Percentiles rank a stretch among this genome's conserved stretches.
These are phyloP conservation scores for Temnothorax ravouxi DNA, from an alignment of 2,888 invertebrate species.

Conservation along the genomic window DNA sequence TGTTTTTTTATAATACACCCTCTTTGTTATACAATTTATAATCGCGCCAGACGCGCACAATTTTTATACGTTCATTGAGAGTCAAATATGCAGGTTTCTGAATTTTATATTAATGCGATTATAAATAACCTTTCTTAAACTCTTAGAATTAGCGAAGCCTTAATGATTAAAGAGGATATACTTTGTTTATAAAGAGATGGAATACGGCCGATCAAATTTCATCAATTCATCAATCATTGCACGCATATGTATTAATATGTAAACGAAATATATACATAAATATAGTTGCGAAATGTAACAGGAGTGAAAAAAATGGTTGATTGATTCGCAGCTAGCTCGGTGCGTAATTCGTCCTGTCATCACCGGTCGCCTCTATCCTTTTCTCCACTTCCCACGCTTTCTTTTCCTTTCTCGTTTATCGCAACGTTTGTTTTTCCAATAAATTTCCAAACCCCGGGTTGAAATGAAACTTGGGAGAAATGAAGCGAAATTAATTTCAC, in stretches of 20 bases:
- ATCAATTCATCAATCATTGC: slow-evolving; percentile 7
- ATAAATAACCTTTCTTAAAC: background rate
- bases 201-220: background rate
- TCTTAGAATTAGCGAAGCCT: background rate
- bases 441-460: slow-evolving; percentile 60
- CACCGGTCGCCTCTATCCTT: slow-evolving; percentile 7
- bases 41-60: background rate
- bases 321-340: slow-evolving; percentile 36
- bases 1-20: slow-evolving; percentile 11
- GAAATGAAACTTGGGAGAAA: slow-evolving; percentile 64
- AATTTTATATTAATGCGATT: slow-evolving; percentile 12
- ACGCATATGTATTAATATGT: slow-evolving; percentile 6
- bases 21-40: background rate
- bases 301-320: slow-evolving; percentile 41
- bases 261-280: slow-evolving; percentile 28
- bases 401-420: slow-evolving; percentile 39
- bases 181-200: slow-evolving; percentile 2
- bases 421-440: slow-evolving; percentile 64
- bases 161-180: slow-evolving; percentile 37
- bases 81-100: background rate
- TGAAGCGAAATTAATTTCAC: slow-evolving; percentile 77
- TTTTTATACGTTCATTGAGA: slow-evolving; percentile 9
- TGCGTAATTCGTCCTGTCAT: slow-evolving; percentile 12
- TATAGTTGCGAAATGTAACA: slow-evolving; percentile 24
- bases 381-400: slow-evolving; percentile 7